Evolutionary conservation across 2,888 invertebrate species (phyloP).

Genomic region (Antheraea assamensis): DNA sequence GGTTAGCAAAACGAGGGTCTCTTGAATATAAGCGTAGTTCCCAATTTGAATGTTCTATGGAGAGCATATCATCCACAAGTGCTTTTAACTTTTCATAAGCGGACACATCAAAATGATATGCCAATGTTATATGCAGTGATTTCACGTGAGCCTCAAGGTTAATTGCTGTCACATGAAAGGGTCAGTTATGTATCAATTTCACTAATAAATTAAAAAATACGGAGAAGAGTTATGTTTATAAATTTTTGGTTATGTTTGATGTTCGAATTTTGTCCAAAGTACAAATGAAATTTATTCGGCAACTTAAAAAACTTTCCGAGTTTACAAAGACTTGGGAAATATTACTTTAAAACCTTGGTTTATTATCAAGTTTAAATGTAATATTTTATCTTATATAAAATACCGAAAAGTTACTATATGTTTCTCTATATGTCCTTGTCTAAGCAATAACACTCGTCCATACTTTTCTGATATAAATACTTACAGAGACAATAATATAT

Average conservation of each 20-base stretch:
- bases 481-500: neutral
- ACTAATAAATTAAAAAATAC: neutral
- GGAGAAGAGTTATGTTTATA: neutral
- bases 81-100: conserved; percentile 87
- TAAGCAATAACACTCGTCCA: neutral
- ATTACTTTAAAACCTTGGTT: neutral
- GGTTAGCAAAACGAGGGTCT: conserved; percentile 88
- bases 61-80: conserved; percentile 88
- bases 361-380: neutral
- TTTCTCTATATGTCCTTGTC: neutral
- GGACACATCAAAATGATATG: conserved; percentile 91
- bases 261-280: neutral
- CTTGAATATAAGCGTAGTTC: conserved; percentile 93
- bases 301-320: neutral
- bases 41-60: conserved; percentile 87
- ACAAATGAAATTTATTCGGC: neutral
- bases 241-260: neutral
- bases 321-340: neutral
- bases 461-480: neutral
- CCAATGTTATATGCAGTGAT: conserved; percentile 93
- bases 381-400: neutral
- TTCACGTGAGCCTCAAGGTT: conserved; percentile 91
- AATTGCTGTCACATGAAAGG: conserved; percentile 76
- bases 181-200: neutral
- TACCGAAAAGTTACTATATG: neutral